A percentile compares a stretch with the other conserved stretches of the same genome.
Conservation (phyloP, 2,113 vertebrate species). For the Thomomys bottae region DNA sequence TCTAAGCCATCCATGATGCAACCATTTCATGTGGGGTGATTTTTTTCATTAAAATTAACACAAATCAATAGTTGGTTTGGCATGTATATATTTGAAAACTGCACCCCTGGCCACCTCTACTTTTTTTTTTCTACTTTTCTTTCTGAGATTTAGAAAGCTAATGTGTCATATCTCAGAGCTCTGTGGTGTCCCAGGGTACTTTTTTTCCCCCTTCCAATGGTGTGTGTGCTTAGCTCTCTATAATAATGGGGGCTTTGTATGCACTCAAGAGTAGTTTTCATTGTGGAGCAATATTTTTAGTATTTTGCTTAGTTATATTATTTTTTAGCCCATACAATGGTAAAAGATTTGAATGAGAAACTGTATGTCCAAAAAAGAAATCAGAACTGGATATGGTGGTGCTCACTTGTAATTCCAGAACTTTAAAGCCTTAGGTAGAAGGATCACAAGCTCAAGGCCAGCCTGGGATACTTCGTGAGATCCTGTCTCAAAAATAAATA, state of each 20-base stretch:
- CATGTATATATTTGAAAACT: slow-evolving; percentile 79
- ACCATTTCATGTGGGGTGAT: slow-evolving; percentile 79
- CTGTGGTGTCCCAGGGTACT: background rate
- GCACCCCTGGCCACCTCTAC: slow-evolving; percentile 71
- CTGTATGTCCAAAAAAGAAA: slow-evolving; percentile 49
- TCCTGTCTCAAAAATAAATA: slow-evolving; percentile 10
- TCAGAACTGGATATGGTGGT: background rate
- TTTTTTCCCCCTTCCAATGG: background rate
- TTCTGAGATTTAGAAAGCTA: slow-evolving; percentile 59
- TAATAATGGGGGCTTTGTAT: background rate
- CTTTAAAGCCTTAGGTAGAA: too few species aligned
- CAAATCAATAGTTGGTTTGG: slow-evolving; percentile 78
- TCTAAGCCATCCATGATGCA: slow-evolving; percentile 81
- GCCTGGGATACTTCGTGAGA: too few species aligned
- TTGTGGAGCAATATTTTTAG: slow-evolving; percentile 10
- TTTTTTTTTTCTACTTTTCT: slow-evolving; percentile 75
- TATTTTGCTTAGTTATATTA: slow-evolving; percentile 22
- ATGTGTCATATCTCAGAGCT: background rate
- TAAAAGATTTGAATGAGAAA: slow-evolving; percentile 67
- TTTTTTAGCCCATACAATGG: slow-evolving; percentile 28
- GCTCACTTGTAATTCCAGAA: too few species aligned
- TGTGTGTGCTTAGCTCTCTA: background rate
- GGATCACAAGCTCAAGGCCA: too few species aligned
- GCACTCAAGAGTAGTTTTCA: slow-evolving; percentile 2
- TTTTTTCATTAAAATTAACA: slow-evolving; percentile 71